phyloP scores from a whole-genome alignment of 2,888 invertebrate genomes.

The Pomacea canaliculata region DNA sequence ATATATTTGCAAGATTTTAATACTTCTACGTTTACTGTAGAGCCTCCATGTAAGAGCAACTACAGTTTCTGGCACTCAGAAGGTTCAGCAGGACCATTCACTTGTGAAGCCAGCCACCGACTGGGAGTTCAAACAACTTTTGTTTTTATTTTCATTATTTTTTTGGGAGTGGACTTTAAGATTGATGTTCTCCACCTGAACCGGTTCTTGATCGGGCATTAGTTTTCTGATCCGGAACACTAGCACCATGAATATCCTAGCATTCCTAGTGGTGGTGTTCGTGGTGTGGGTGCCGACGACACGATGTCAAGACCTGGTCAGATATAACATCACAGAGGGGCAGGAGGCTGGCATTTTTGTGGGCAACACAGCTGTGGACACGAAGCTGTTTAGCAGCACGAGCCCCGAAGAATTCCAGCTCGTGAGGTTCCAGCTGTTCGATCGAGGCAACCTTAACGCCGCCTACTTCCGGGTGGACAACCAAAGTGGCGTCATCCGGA shows the following conservation, averaged over 20 bases:
- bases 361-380: conserved; percentile 54
- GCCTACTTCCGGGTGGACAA: conserved; percentile 45
- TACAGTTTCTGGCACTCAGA: too few relatives aligned
- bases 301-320: conserved; percentile 4
- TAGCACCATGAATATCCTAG: neutral
- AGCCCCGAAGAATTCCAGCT: conserved; percentile 45
- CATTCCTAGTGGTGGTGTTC: neutral
- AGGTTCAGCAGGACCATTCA: too few relatives aligned
- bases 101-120: too few relatives aligned
- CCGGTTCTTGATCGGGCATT: too few relatives aligned
- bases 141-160: too few relatives aligned
- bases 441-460: conserved; percentile 49
- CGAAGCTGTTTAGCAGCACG: conserved; percentile 45
- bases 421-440: conserved; percentile 53
- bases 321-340: conserved; percentile 35
- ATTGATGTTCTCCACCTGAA: too few relatives aligned
- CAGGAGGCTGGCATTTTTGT: conserved; percentile 30
- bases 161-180: too few relatives aligned
- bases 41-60: too few relatives aligned
- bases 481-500: conserved; percentile 47
- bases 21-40: too few relatives aligned
- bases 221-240: too few relatives aligned
- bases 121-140: too few relatives aligned
- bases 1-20: too few relatives aligned
- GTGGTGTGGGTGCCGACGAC: neutral